Percentiles rank a stretch among this genome's conserved stretches.
Conservation (phyloP, 2,113 vertebrate genomes). For the Machaerirhynchus nigripectus region DNA sequence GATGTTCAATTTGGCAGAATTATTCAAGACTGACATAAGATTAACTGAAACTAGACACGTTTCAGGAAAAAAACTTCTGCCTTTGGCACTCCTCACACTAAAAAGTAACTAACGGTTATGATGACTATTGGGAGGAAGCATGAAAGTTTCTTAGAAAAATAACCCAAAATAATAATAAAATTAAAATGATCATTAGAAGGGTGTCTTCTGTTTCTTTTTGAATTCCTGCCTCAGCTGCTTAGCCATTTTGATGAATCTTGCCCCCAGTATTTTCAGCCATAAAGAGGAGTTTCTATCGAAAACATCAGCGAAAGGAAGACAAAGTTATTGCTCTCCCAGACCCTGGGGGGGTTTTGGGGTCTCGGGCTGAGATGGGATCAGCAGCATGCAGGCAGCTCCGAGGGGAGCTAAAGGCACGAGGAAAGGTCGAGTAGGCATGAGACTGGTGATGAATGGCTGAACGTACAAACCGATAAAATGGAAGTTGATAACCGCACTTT, state of each 20-base stretch:
- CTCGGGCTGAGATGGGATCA: neutral
- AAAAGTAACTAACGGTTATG: neutral
- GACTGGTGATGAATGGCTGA: neutral
- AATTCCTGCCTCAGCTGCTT: neutral
- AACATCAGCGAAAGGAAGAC: neutral
- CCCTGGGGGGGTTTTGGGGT: neutral
- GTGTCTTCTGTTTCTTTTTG: neutral
- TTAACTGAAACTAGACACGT: neutral
- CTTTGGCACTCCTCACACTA: neutral
- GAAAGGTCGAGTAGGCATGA: no score
- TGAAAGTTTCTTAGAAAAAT: neutral
- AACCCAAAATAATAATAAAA: neutral
- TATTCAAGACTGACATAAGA: neutral
- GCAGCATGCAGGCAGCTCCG: neutral
- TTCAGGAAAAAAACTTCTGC: neutral
- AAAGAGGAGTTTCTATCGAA: neutral
- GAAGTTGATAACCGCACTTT: neutral
- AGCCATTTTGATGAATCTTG: neutral
- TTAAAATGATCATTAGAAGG: neutral
- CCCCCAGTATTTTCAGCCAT: neutral
- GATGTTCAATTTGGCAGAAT: neutral
- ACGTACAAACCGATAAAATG: neutral
- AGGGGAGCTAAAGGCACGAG: neutral
- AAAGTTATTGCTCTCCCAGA: neutral
- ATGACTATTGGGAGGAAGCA: neutral